Conservation (phyloP, 2,113 vertebrate species). For the Channa maculata region DNA sequence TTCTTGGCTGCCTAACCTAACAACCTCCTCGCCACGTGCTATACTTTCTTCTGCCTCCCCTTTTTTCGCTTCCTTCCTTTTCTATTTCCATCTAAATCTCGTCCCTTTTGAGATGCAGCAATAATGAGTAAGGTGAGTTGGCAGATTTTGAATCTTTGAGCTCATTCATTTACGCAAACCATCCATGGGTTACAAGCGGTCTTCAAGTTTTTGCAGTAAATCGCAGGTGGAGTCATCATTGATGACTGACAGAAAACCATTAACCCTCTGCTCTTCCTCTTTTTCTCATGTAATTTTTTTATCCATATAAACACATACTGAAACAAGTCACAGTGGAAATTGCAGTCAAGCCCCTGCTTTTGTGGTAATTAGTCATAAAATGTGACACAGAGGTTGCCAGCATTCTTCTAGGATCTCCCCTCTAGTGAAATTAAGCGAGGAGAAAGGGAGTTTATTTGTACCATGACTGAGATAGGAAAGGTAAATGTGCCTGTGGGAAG, state of each 20-base stretch:
- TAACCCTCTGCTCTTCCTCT: conserved; percentile 31
- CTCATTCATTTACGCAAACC: conserved; percentile 17
- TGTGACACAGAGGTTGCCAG: conserved; percentile 42
- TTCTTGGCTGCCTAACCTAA: conserved; percentile 47
- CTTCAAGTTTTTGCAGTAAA: conserved; percentile 5
- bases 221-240: conserved; percentile 30
- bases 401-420: conserved; percentile 25
- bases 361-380: conserved; percentile 55
- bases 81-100: neutral
- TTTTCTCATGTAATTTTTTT: neutral
- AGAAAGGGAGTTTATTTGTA: conserved; percentile 42
- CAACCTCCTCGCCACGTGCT: conserved; percentile 15
- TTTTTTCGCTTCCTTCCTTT: neutral
- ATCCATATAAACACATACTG: conserved; percentile 15
- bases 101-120: conserved; percentile 6
- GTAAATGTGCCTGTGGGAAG: conserved; percentile 52
- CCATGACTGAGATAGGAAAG: conserved; percentile 56
- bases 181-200: conserved; percentile 9
- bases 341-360: conserved; percentile 48
- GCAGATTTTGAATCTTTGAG: neutral
- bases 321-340: conserved; percentile 32
- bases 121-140: conserved; percentile 12
- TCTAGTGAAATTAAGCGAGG: conserved; percentile 51
- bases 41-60: conserved; percentile 3
- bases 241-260: conserved; percentile 52